Evolutionary conservation across 1,140 invertebrate genomes (phyloP), one percentile per base, ranked within the genome.

Genomic region (Nautilus pompilius): DNA sequence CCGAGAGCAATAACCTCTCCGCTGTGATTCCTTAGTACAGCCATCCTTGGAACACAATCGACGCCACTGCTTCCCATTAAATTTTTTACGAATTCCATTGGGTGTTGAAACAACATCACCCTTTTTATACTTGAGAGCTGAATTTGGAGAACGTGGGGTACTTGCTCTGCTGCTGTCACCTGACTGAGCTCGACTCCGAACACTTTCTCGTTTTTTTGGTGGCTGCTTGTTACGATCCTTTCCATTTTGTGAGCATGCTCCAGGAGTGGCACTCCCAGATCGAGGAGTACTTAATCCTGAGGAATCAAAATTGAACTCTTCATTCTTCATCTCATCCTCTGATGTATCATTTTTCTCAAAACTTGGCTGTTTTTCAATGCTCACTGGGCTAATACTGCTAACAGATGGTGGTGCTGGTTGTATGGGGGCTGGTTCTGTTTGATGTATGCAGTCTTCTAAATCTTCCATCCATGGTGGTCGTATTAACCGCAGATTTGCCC

Each of bases 1-100:
- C 54, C 96, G 84, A 24, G 96, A 99, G 82, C 96, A 99, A 83
- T 89, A 99, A 6, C 96, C 96, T 65, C 95, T 86, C 36, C 96
- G 85, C 84, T 99, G 96, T 72, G 95, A 98, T 86, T 99, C 96
- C 85, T 99, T 99, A n/a, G 89, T 91, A 84, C 96, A 99, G 60
- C 91, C 91, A 78, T 95, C 91, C 82, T 92, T 93, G 63, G 93
- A 95, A 82, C 95, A 98, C 45, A 99, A 87, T 73, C 96, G 86
- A 67, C 96, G 87, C 97, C 96, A 99, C 80, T 99, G 97, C 85
- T 99, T 99, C 5, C 97, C 97, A 86, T 99, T 99, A 82, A 96
- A 99, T 85, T 99, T 99, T 85, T 99, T 99, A 3, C 95, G 85
- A 70, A 99, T 95, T 67, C 96, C 96, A 78, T 93, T 96, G 51